Evolutionary conservation across 2,113 vertebrate genomes (phyloP).

Genomic region (Rhabdornis inornatus): DNA sequence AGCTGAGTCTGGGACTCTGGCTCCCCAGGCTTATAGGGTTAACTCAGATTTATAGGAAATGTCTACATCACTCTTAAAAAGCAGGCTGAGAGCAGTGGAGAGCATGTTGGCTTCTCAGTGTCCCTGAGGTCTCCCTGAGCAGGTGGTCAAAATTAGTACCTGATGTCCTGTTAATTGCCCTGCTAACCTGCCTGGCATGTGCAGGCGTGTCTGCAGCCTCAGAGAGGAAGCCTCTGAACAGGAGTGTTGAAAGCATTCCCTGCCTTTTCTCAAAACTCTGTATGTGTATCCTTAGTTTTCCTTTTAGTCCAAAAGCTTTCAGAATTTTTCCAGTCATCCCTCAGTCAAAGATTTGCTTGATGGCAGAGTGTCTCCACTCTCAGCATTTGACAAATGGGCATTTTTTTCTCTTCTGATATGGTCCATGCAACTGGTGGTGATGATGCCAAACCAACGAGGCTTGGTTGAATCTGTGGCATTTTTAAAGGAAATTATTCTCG

Average conservation of each 20-base stretch:
- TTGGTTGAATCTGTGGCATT: not conserved
- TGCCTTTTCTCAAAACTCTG: not conserved
- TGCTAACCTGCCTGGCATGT: not conserved
- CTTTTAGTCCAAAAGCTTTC: not conserved
- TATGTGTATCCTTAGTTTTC: not conserved
- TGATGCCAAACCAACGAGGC: not conserved
- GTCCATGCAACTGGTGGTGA: fast-evolving
- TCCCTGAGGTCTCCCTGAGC: not conserved
- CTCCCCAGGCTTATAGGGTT: conserved; percentile 20
- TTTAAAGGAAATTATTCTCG: not conserved
- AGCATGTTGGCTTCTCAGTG: not conserved
- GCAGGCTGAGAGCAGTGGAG: not conserved
- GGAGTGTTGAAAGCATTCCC: not conserved
- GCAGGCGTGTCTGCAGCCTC: not conserved
- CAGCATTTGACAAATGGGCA: not conserved
- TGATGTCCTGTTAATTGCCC: conserved; percentile 12
- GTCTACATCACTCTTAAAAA: not conserved
- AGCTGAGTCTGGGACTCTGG: not conserved
- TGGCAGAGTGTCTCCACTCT: not conserved
- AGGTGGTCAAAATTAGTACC: not conserved
- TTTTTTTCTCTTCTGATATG: not conserved
- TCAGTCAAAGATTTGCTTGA: not conserved
- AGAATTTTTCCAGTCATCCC: not conserved
- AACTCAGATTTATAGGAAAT: conserved; percentile 28
- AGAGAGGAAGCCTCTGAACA: not conserved